Evolutionary conservation across 2,113 vertebrate species (phyloP), one percentile per base, ranked within the genome.

Genomic region (Leptodactylus fuscus): DNA sequence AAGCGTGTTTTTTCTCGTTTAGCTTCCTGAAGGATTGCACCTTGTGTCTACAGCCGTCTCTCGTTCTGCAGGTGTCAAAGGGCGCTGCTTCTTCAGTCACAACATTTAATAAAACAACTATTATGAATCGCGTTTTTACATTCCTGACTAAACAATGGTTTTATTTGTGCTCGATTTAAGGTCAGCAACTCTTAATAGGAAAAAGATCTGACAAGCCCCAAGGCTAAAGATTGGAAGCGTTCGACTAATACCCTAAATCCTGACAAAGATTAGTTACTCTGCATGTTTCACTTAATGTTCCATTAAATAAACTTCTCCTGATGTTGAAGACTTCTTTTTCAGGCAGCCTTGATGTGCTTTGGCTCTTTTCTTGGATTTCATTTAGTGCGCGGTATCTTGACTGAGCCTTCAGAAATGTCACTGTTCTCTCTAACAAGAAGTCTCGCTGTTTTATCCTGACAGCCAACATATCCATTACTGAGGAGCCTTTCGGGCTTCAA

Each of bases 371-470:
- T 77, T 78, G 81, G 83, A 83, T 89, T 89, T 89, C 15, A 87
- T 92, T 90, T 81, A 74, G 58, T 87, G 86, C 24, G 80, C 86
- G 78, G 87, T 90, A 86, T 86, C 83, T 75, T 85, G 67, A 90
- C 88, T 90, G 87, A 91, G 91, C 88, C 88, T 91, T 93, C 87
- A 91, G 90, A 91, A 92, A 90, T 89, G 84, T 88, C 86, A 62
- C 81, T 89, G 70, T 88, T 62, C 88, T 53, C 48, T 60, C 34
- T 24, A 29, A 75, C 41, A 60, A 58, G 34, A 60, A 16, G 29
- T 38, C 11, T 41, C 24, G 53, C 51, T 38, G 32, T 58, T 79
- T 58, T 24, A 38, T 58, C 53, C n/a, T 79, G 34, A 41, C 76
- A 60, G 41, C 11, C 44, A 46, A 16, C 71, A 75, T 48, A 29